Evolutionary conservation across 2,797 vertebrate genomes (phyloP).

Genomic region (Erethizon dorsatum): DNA sequence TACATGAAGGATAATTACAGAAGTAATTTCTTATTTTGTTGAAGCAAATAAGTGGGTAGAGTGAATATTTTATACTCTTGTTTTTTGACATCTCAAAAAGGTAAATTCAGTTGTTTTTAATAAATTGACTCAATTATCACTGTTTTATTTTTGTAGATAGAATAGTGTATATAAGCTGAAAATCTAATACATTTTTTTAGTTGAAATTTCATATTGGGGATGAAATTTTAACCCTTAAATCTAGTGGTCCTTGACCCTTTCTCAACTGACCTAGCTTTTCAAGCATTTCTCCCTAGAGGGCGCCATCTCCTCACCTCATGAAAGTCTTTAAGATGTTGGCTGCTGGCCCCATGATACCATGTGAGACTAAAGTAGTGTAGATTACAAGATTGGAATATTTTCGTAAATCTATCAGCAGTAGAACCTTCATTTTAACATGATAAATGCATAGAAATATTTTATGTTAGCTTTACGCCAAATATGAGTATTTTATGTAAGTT

Average conservation of each 20-base stretch:
- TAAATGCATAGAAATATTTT: neutral
- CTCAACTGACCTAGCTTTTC: constrained; percentile 69
- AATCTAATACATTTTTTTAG: neutral
- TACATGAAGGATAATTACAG: neutral
- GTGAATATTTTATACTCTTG: neutral
- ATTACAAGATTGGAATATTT: neutral
- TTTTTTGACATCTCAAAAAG: constrained; percentile 14
- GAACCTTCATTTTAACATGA: neutral
- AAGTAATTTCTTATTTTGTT: neutral
- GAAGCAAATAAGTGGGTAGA: neutral
- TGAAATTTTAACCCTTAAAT: constrained; percentile 47
- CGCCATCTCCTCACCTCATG: constrained; percentile 81
- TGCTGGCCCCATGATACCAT: accelerated
- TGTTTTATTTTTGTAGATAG: neutral
- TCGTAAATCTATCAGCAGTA: neutral
- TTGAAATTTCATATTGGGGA: neutral
- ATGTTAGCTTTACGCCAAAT: neutral
- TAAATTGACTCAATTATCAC: neutral
- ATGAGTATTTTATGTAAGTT: neutral
- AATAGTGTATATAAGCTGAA: neutral
- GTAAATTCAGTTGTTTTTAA: constrained; percentile 19
- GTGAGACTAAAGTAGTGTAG: neutral
- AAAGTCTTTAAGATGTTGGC: neutral
- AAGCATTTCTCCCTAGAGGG: constrained; percentile 89
- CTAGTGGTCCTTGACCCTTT: neutral